These are phyloP conservation scores for Lophius piscatorius DNA, from an alignment of 2,113 vertebrate species.

Conservation along the genomic window DNA sequence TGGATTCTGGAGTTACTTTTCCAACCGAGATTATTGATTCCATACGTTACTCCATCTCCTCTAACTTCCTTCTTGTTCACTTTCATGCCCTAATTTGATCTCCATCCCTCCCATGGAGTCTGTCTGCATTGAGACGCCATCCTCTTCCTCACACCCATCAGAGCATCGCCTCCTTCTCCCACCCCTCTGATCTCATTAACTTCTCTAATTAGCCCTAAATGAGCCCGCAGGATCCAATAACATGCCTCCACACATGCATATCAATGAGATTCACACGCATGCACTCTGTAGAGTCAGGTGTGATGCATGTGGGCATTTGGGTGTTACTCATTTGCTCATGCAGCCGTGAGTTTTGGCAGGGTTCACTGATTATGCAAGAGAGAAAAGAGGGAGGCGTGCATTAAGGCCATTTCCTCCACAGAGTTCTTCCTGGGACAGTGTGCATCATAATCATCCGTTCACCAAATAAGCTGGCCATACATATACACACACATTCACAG, in stretches of 20 bases:
- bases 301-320: constrained; percentile 28
- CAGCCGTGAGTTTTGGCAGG: constrained; percentile 25
- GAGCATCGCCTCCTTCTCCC: constrained; percentile 52
- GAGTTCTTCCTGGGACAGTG: constrained; percentile 41
- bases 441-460: constrained; percentile 59
- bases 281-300: constrained; percentile 27
- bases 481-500: neutral
- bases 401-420: too few species aligned
- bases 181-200: constrained; percentile 74
- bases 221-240: constrained; percentile 69
- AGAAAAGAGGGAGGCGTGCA: constrained; percentile 10
- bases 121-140: constrained; percentile 67
- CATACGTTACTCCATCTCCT: constrained; percentile 21
- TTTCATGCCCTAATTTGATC: constrained; percentile 67
- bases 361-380: constrained; percentile 26
- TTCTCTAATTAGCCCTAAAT: constrained; percentile 71
- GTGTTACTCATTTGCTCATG: constrained; percentile 11
- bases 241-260: constrained; percentile 57
- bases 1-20: constrained; percentile 17
- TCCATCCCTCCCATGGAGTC: constrained; percentile 43
- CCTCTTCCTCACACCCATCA: constrained; percentile 62
- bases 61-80: constrained; percentile 51
- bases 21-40: constrained; percentile 47
- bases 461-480: constrained; percentile 37
- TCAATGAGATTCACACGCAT: constrained; percentile 42